Base-by-base conservation (phyloP, 2,888 invertebrate genomes). In the Caenorhabditis drosophilae region DNA sequence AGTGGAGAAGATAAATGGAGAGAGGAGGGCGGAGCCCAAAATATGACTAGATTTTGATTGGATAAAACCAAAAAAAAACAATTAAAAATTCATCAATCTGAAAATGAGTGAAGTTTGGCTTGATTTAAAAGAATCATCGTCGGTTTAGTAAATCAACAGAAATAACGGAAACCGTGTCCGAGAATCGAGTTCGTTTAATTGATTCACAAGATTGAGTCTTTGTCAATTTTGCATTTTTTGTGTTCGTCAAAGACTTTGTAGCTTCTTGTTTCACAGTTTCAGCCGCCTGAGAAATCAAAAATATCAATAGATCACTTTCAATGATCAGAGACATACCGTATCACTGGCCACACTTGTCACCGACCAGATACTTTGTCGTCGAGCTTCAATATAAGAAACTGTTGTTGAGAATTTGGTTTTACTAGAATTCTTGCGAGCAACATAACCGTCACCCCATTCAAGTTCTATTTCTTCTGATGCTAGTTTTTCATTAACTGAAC, bases 361-460 rank as follows among this genome's bases (percentile, higher is more conserved):
- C 18, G 70, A 70, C 73, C 73, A 73, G 20, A 73, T 58, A 47
- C 73, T 71, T 36, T 67, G 66, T 44, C 73, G 54, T 53, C 73
- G 50, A 0, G 73, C 70, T 36, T 76, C 76, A 36, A 76, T 76
- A 46, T 73, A 76, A 11, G 72, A 68, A 11, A 76, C 74, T 16
- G 70, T 70, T 2, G 76, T 76, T 11, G 76, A 74, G 63, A 76
- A 76, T 59, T 76, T 76, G 15, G 76, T 76, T 53, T 55, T 58
- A 40, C 58, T 74, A 15, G 76, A 76, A 50, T 74, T 74, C 31
- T 74, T 74, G 35, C 76, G 42, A 44, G 69, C 70, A 40, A 76
- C 76, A 46, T 74, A 76, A 16, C 74, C 76, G 47, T 74, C 74
- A 40, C 70, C 62, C 61, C 68, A 76, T 36, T 76, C 72, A 41